Base-by-base conservation (phyloP, 2,888 invertebrate genomes). In the Acanthosoma haemorrhoidale region DNA sequence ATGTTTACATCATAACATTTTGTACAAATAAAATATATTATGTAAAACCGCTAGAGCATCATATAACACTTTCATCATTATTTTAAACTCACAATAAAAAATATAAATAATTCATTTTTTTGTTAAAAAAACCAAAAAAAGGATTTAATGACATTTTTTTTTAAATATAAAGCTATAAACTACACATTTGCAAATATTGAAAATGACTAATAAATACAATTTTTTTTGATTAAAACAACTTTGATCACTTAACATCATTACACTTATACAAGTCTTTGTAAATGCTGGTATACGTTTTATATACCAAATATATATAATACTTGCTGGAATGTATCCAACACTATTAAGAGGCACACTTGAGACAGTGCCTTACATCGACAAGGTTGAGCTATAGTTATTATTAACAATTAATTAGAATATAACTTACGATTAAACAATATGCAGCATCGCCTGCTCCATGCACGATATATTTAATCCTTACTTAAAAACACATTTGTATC, bases 21-120 rank as follows among this genome's bases (percentile, higher is more conserved):
- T 68, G 34, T 68, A 68, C 59, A 68, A 68, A 68, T 68, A 68
- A 57, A 67, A 67, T 67, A 57, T 67, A 57, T 51, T n/a, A 67
- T 67, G 67, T 57, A 67, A 67, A 60, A 57, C 57, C 34, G 57
- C 57, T 67, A 67, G n/a, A n/a, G 32, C 36, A 57, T 57, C 13
- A 67, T 25, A 57, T 25, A 67, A 34, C 64, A 21, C 18, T 67
- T 32, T 57, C 21, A 60, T 34, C 16, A 60, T 18, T 31, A 60
- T 60, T 32, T 31, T 60, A 60, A 16, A 60, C 29, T 60, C 60
- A 34, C 67, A 67, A 67, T 43, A 57, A 21, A 67, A 64, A 67
- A 67, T 61, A 57, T 34, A 67, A 43, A 57, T 67, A 67, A 36
- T 31, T 66, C 25, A 67, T 67, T n/a, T n/a, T n/a, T 67, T 64